Evolutionary conservation across 2,797 vertebrate species (phyloP).

Genomic region (Rhinichthys osculus): DNA sequence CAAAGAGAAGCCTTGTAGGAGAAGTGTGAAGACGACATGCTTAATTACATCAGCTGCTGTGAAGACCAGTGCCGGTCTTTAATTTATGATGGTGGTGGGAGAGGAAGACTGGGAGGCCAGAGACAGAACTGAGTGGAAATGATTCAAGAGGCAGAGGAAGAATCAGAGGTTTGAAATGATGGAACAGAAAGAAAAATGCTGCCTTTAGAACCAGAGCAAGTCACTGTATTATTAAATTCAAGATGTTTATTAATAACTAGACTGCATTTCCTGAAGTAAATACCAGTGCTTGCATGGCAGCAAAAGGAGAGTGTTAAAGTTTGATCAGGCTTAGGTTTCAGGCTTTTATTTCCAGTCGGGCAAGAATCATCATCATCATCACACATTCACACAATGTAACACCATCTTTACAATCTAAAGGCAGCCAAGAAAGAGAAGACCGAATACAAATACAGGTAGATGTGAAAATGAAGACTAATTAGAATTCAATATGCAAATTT

Average conservation of each 20-base stretch:
- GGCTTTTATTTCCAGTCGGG: neutral
- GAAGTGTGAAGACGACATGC: constrained; percentile 63
- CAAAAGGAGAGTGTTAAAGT: neutral
- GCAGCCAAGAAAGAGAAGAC: neutral
- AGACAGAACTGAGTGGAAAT: constrained; percentile 64
- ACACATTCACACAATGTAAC: neutral
- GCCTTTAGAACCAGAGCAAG: constrained; percentile 40
- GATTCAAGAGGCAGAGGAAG: constrained; percentile 70
- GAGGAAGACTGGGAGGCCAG: constrained; percentile 59
- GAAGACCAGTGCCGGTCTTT: constrained; percentile 57
- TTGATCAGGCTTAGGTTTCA: neutral
- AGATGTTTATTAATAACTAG: neutral
- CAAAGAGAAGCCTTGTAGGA: constrained; percentile 55
- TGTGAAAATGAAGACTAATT: neutral
- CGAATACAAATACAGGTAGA: neutral
- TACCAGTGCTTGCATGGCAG: neutral
- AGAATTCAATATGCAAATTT: neutral
- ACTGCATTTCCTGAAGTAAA: neutral
- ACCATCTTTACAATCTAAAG: neutral
- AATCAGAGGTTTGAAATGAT: constrained; percentile 79
- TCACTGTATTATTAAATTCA: neutral
- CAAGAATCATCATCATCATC: neutral
- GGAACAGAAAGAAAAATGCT: constrained; percentile 74
- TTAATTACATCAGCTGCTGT: constrained; percentile 68
- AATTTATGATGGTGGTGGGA: constrained; percentile 64